Evolutionary conservation across 2,113 vertebrate species (phyloP).

Genomic region (Todiramphus chloris): DNA sequence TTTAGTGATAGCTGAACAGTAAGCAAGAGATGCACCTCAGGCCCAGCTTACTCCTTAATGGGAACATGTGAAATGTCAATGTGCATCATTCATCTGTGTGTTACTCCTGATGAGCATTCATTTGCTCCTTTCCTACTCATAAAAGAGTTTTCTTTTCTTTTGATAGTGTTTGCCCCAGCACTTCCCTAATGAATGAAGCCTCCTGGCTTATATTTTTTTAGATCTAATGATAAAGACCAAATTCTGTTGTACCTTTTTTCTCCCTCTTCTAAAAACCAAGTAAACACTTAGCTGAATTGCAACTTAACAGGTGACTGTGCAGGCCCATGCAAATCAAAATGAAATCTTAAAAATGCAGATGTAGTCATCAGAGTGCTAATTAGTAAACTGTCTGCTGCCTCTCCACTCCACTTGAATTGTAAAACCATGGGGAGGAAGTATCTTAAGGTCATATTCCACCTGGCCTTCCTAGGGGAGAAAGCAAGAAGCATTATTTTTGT

Average conservation of each 20-base stretch:
- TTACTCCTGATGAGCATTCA: background rate
- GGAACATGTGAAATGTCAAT: background rate
- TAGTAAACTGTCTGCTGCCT: slow-evolving; percentile 31
- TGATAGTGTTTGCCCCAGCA: background rate
- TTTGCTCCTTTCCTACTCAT: background rate
- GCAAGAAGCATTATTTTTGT: background rate
- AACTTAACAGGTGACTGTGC: slow-evolving; percentile 37
- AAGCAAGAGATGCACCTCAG: background rate
- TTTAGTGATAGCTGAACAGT: background rate
- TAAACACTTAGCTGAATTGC: slow-evolving; percentile 19
- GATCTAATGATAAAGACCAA: background rate
- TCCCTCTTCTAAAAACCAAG: background rate
- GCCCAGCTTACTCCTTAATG: background rate
- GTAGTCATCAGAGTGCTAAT: slow-evolving; percentile 46
- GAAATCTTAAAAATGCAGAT: slow-evolving; percentile 40
- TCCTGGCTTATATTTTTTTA: background rate
- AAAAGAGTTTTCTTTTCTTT: background rate
- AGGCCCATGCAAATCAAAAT: slow-evolving; percentile 42
- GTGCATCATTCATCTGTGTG: background rate
- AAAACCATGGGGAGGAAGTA: background rate
- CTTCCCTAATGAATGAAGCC: background rate
- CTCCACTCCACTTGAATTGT: slow-evolving; percentile 6
- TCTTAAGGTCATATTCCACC: background rate
- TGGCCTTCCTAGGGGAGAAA: background rate
- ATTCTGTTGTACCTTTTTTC: background rate